phyloP scores from a whole-genome alignment of 2,797 vertebrate genomes.

The Pangasius krempfi region DNA sequence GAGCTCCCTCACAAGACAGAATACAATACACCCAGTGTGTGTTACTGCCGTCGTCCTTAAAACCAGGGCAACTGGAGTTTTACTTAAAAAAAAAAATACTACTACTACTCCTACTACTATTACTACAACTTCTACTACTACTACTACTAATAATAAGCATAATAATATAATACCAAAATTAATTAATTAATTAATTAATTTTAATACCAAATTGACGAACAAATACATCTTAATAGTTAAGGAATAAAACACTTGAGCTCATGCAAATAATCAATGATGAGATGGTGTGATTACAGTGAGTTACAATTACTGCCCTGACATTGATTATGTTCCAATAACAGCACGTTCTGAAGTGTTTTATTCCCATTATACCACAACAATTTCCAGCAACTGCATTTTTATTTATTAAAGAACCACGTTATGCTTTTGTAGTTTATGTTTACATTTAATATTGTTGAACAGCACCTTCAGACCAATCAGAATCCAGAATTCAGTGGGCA shows the following conservation, averaged over 20 bases:
- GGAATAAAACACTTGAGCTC: neutral
- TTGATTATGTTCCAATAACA: neutral
- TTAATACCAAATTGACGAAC: neutral
- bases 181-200: no score
- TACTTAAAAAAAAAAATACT: neutral
- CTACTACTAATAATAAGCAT: neutral
- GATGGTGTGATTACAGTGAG: neutral
- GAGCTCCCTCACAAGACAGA: neutral
- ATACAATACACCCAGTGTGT: constrained; percentile 42
- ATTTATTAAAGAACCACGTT: neutral
- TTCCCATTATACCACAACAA: neutral
- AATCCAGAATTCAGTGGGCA: neutral
- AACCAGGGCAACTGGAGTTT: neutral
- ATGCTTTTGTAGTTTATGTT: neutral
- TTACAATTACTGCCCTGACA: neutral
- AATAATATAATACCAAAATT: no score
- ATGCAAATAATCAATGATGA: neutral
- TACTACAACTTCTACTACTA: neutral
- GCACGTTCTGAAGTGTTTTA: neutral
- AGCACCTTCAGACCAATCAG: neutral
- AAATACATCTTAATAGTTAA: neutral
- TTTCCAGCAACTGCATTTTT: neutral
- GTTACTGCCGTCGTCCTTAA: neutral
- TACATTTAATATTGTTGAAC: neutral
- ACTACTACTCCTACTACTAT: neutral